A percentile compares a stretch with the other conserved stretches of the same genome.
Conservation (phyloP, 2,113 vertebrate genomes). For the Budorcas taxicolor region DNA sequence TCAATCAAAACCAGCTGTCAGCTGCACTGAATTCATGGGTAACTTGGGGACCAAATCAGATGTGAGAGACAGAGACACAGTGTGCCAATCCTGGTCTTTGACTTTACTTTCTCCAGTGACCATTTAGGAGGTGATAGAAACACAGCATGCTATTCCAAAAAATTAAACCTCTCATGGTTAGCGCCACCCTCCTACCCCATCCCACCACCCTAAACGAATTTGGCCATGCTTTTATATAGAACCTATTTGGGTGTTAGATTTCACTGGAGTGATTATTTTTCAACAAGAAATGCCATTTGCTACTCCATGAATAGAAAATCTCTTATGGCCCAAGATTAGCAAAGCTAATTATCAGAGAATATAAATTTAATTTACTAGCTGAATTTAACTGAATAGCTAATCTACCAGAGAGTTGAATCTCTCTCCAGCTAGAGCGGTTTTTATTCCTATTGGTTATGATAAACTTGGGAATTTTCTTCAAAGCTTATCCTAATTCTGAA, state of each 20-base stretch:
- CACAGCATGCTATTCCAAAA: background rate
- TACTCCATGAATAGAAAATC: conserved; percentile 34
- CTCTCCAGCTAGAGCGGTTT: background rate
- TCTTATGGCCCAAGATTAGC: conserved; percentile 49
- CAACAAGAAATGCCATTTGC: conserved; percentile 39
- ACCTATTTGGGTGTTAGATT: conserved; percentile 29
- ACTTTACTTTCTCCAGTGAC: background rate
- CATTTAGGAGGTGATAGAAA: background rate
- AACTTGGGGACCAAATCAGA: background rate
- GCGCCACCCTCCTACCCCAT: no score
- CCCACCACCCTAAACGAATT: background rate
- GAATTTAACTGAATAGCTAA: conserved; percentile 37
- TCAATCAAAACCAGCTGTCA: conserved; percentile 25
- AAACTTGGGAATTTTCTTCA: conserved; percentile 27
- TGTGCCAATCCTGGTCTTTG: background rate
- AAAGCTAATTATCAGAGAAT: conserved; percentile 62
- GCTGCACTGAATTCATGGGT: background rate
- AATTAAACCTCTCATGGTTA: background rate
- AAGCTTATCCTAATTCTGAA: conserved; percentile 10
- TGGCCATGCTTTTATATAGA: background rate
- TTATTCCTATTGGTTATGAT: conserved; percentile 37
- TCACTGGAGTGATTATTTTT: conserved; percentile 32
- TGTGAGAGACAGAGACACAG: background rate
- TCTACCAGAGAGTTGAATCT: conserved; percentile 2
- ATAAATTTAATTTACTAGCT: conserved; percentile 65